Percentiles rank a stretch among this genome's conserved stretches.
Conservation (phyloP, 2,113 vertebrate species). For the Aphyosemion australe region DNA sequence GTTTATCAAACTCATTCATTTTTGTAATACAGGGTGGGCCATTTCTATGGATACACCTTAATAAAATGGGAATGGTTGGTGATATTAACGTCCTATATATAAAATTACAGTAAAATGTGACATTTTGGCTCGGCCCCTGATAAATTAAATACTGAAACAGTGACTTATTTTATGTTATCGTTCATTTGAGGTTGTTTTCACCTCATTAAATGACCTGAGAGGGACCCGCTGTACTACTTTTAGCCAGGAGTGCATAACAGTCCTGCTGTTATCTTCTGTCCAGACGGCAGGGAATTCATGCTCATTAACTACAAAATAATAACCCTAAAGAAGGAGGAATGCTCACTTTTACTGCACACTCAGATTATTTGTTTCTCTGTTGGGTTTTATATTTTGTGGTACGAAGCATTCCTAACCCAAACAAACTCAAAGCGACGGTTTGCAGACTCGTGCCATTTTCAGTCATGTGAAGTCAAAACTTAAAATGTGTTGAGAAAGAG, state of each 20-base stretch:
- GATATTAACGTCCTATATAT: no score
- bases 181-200: neutral
- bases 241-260: neutral
- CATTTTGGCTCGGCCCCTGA: no score
- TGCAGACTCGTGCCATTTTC: slow-evolving; percentile 1
- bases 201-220: neutral
- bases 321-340: neutral
- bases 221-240: neutral
- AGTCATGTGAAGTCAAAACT: slow-evolving; percentile 5
- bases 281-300: neutral
- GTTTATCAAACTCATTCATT: no score
- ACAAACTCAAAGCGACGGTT: slow-evolving; percentile 7
- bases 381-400: neutral
- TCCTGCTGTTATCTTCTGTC: neutral
- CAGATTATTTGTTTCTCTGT: no score
- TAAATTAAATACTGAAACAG: no score
- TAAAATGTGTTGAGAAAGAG: slow-evolving; percentile 9
- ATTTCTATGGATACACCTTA: no score
- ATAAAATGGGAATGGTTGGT: no score
- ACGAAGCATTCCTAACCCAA: slow-evolving; percentile 3
- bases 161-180: neutral
- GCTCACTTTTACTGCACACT: no score
- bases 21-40: no score
- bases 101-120: no score
- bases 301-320: neutral